These are phyloP conservation scores for Entomobrya proxima DNA, from an alignment of 2,888 invertebrate species.

Conservation along the genomic window DNA sequence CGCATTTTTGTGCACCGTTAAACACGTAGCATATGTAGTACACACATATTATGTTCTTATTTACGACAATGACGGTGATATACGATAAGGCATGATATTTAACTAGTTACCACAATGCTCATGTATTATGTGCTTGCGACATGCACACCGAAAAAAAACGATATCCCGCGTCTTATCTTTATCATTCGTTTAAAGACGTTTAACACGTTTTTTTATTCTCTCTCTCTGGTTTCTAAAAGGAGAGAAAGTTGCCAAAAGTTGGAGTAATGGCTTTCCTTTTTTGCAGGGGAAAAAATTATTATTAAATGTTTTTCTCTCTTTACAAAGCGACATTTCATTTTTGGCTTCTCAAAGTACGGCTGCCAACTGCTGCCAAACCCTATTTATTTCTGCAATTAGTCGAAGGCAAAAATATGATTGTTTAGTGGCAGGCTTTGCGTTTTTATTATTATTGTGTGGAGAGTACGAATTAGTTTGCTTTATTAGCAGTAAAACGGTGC, in stretches of 20 bases:
- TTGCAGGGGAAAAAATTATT: too few relatives aligned
- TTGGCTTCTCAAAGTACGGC: background rate
- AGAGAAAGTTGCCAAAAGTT: too few relatives aligned
- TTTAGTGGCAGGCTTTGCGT: conserved; percentile 36
- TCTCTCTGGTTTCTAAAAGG: too few relatives aligned
- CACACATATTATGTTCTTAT: background rate
- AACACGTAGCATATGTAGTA: background rate
- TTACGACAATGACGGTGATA: background rate
- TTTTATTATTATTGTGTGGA: background rate
- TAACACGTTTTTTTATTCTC: background rate
- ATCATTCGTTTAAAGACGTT: background rate
- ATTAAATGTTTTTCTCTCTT: too few relatives aligned
- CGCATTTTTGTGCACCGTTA: background rate
- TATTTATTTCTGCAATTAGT: conserved; percentile 47
- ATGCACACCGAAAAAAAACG: background rate
- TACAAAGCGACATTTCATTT: background rate
- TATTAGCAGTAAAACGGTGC: too few relatives aligned
- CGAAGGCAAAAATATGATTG: conserved; percentile 59
- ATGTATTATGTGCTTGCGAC: background rate
- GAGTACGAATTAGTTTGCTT: background rate
- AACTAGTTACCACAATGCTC: too few relatives aligned
- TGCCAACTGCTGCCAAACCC: background rate
- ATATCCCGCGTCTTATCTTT: conserved; percentile 1
- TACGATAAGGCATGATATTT: background rate
- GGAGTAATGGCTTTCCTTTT: too few relatives aligned